Conservation (phyloP, 2,888 invertebrate species). For the Uloborus plumipes region DNA sequence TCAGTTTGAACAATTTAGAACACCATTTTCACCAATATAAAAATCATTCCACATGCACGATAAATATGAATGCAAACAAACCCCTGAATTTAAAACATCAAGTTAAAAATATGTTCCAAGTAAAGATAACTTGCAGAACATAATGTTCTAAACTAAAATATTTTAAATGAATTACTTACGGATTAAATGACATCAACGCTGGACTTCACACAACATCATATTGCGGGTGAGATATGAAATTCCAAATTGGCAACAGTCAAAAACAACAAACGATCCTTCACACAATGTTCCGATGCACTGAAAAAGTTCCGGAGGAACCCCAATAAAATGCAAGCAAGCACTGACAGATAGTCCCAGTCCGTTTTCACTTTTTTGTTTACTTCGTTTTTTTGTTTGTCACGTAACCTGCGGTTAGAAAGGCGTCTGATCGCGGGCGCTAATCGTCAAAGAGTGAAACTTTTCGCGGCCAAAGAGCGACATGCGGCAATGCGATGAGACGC, state of each 20-base stretch:
- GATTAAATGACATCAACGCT: slow-evolving; percentile 5
- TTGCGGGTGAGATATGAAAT: neutral
- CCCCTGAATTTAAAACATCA: neutral
- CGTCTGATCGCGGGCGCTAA: slow-evolving; percentile 45
- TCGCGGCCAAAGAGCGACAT: slow-evolving; percentile 33
- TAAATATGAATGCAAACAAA: too few species aligned
- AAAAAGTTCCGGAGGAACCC: slow-evolving; percentile 7
- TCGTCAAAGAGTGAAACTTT: slow-evolving; percentile 56
- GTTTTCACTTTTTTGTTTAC: slow-evolving; percentile 6
- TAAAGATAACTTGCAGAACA: too few species aligned
- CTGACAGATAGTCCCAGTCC: neutral
- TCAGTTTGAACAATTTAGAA: too few species aligned
- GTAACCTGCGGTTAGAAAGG: neutral
- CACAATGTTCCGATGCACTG: slow-evolving; percentile 6
- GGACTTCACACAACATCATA: slow-evolving; percentile 10
- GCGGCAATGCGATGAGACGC: slow-evolving; percentile 2
- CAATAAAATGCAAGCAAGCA: neutral
- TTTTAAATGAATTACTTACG: slow-evolving; percentile 12
- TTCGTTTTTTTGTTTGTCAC: neutral
- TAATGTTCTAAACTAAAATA: neutral
- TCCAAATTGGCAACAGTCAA: slow-evolving; percentile 3
- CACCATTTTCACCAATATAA: too few species aligned
- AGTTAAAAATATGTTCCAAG: too few species aligned
- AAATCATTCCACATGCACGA: too few species aligned
- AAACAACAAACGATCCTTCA: slow-evolving; percentile 27